Evolutionary conservation across 2,888 invertebrate genomes (phyloP).

Genomic region (Frankliniella intonsa): DNA sequence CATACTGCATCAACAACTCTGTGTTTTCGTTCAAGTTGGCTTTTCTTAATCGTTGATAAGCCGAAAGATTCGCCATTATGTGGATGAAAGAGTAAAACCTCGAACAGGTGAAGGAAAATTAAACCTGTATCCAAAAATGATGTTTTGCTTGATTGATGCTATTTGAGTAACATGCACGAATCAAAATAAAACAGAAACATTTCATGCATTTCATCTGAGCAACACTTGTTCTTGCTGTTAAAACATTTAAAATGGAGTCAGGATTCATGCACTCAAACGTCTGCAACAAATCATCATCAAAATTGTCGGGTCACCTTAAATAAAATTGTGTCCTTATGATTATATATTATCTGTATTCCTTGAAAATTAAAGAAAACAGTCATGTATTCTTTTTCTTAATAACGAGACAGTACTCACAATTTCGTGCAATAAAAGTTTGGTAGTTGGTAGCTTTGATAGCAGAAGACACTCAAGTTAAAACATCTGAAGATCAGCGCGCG

Average conservation of each 20-base stretch:
- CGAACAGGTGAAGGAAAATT: not conserved
- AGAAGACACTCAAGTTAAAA: not conserved
- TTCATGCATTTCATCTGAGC: not conserved
- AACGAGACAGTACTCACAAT: not conserved
- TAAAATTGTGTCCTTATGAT: too few species aligned
- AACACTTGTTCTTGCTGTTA: not conserved
- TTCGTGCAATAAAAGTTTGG: not conserved
- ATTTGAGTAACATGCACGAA: too few species aligned
- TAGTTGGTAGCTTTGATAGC: not conserved
- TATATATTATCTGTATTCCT: too few species aligned
- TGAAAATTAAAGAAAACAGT: too few species aligned
- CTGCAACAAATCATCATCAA: too few species aligned
- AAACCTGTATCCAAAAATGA: too few species aligned
- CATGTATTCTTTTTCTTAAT: too few species aligned
- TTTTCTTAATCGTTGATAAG: not conserved
- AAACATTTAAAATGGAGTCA: not conserved
- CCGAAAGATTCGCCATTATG: not conserved
- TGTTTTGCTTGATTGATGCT: too few species aligned
- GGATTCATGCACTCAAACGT: too few species aligned
- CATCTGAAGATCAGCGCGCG: not conserved
- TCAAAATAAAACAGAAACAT: too few species aligned
- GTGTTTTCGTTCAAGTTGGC: not conserved
- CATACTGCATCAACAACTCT: not conserved
- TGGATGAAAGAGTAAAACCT: not conserved
- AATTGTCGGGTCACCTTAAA: too few species aligned